Conservation (phyloP, 2,113 vertebrate genomes). For the Hemibagrus wyckioides region DNA sequence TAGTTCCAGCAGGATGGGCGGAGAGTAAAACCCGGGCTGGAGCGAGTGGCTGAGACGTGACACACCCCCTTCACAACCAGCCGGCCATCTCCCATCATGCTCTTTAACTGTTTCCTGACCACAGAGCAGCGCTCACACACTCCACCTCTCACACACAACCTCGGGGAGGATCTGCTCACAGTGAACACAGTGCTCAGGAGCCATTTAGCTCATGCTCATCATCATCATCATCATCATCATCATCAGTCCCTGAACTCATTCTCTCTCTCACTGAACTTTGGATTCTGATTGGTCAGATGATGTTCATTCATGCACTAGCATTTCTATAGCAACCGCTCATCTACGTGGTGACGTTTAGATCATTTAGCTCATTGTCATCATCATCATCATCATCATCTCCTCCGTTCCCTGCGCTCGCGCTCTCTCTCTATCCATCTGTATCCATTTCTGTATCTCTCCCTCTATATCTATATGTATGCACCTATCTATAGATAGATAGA, state of each 20-base stretch:
- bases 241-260: background rate
- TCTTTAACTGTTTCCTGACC: constrained; percentile 55
- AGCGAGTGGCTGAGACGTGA: constrained; percentile 36
- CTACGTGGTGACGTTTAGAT: no score
- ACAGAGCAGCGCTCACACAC: background rate
- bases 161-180: background rate
- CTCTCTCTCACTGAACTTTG: background rate
- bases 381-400: no score
- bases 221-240: background rate
- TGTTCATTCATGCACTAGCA: no score
- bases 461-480: no score
- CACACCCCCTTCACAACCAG: constrained; percentile 49
- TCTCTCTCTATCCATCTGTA: no score
- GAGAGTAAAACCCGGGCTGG: constrained; percentile 64
- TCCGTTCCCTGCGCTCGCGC: no score
- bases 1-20: constrained; percentile 62
- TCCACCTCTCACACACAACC: background rate
- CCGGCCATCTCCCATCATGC: constrained; percentile 57
- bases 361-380: no score
- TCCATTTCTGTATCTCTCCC: no score
- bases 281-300: no score
- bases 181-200: background rate
- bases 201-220: background rate
- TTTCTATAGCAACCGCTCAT: no score
- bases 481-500: constrained; percentile 15